Evolutionary conservation across 2,113 vertebrate genomes (phyloP), one percentile per base, ranked within the genome.

Genomic region (Chionis minor): DNA sequence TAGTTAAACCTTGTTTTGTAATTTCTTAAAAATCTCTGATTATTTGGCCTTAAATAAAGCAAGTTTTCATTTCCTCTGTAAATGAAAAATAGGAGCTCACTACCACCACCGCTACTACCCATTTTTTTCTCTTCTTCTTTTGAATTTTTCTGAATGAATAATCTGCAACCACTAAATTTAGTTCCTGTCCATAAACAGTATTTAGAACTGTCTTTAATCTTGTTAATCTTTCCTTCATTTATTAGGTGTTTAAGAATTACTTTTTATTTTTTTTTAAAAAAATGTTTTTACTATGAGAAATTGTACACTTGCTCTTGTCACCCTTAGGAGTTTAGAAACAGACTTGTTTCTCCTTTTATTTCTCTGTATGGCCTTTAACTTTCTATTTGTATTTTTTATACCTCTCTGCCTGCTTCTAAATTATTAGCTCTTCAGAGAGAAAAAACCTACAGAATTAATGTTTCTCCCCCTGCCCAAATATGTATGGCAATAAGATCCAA

Each of bases 291-390:
- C 23, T 30, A 3, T 55, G n/a, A 10, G 6, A 88, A 92, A 55
- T 55, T 1, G 0, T 40, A 33, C 3, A 14, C 5, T 49, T 38
- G 38, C 38, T 33, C 38, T n/a, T 52, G 5, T 38, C 4, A 2
- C 9, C 17, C 65, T 67, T 61, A 51, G 14, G 8, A 40, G 4
- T 78, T 87, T 59, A 74, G 17, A 78, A 84, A 58, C 4, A n/a
- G 14, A 24, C 6, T 59, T 78, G 8, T 40, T 81, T 81, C 32
- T 32, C 12, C 17, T 61, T 78, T 47, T 63, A 44, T 72, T 58
- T 28, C 2, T 30, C 44, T 45, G 5, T 32, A 27, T 52, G 21
- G 9, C 4, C 63, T 51, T 69, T n/a, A 26, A 58, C 4, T 16
- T 35, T 79, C 55, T 51, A 24, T 55, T 58, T 61, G 26, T 38